Evolutionary conservation across 2,888 invertebrate species (phyloP).

Genomic region (Diarsia rubi): DNA sequence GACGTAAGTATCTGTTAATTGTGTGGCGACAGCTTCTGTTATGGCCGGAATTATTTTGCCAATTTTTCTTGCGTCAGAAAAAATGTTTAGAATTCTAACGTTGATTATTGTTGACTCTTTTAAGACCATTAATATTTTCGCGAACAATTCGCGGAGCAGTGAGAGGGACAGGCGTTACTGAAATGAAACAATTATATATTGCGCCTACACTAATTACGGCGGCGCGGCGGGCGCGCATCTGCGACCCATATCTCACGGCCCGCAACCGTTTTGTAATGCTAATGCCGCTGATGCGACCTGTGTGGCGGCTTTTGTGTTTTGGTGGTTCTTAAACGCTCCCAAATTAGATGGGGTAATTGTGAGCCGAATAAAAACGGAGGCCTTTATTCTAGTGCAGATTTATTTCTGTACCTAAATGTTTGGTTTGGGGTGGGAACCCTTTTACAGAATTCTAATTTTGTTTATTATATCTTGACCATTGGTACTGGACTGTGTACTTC

Average conservation of each 20-base stretch:
- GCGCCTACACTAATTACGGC: conserved; percentile 84
- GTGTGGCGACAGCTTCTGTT: conserved; percentile 52
- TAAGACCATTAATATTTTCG: conserved; percentile 48
- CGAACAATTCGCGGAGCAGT: conserved; percentile 37
- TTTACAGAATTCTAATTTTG: neutral
- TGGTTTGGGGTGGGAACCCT: conserved; percentile 2
- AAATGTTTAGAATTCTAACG: conserved; percentile 7
- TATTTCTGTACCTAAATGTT: conserved; percentile 32
- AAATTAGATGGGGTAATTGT: conserved; percentile 64
- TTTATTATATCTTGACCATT: neutral
- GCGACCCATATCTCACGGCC: conserved; percentile 89
- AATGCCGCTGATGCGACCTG: conserved; percentile 77
- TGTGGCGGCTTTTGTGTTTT: conserved; percentile 76
- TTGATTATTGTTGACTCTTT: conserved; percentile 16
- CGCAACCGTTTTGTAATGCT: conserved; percentile 84
- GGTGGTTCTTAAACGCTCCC: conserved; percentile 69
- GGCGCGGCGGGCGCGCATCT: conserved; percentile 79
- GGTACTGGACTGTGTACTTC: neutral
- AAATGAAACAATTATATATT: conserved; percentile 88
- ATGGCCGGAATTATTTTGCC: conserved; percentile 13
- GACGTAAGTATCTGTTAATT: conserved; percentile 58
- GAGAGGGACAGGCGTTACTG: conserved; percentile 67
- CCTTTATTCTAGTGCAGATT: conserved; percentile 17
- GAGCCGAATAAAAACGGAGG: conserved; percentile 49
- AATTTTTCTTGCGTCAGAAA: neutral